Base-by-base conservation (phyloP, 2,113 vertebrate genomes). In the Myiozetetes cayanensis region DNA sequence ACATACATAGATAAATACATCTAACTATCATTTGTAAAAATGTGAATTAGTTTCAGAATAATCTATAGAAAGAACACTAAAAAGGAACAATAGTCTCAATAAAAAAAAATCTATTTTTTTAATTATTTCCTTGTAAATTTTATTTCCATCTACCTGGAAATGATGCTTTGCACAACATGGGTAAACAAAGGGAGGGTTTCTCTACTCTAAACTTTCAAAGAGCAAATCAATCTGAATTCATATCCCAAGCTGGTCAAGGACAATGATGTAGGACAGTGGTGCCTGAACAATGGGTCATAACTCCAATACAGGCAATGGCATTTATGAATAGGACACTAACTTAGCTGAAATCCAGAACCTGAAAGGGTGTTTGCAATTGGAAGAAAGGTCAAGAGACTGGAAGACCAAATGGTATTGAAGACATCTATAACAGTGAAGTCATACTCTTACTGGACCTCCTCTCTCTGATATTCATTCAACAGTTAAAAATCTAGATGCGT, bases 11-110 rank as follows among this genome's bases (percentile, higher is more conserved):
- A 67, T 62, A 96, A 91, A 55, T 62, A 89, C 49, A 72, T 91
- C 43, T 72, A 82, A 39, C 53, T 63, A 83, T 63, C 50, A 21
- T 73, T 46, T 77, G 53, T 75, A 84, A 50, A 80, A 67, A 18
- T 87, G 73, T 76, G 72, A 95, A 86, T 84, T 52, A 74, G 35
- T 73, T 95, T 89, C 94, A 96, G 91, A 89, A 83, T 50, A 81
- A 56, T 25, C 62, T 59, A 27, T 33, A 87, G 39, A 59, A 95
- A 90, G 25, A 96, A 44, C 11, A 79, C 56, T 88, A n/a, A 85
- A 88, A 87, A 87, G 22, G 21, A 77, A 46, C 10, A n/a, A 37
- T 71, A 59, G 23, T 46, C 16, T 65, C 27, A 85, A 41, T 22
- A 56, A 21, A 92, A 76, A 41, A 72, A 28, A 46, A 25, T 62